Conservation (phyloP, 2,888 invertebrate species). For the Acronicta psi region DNA sequence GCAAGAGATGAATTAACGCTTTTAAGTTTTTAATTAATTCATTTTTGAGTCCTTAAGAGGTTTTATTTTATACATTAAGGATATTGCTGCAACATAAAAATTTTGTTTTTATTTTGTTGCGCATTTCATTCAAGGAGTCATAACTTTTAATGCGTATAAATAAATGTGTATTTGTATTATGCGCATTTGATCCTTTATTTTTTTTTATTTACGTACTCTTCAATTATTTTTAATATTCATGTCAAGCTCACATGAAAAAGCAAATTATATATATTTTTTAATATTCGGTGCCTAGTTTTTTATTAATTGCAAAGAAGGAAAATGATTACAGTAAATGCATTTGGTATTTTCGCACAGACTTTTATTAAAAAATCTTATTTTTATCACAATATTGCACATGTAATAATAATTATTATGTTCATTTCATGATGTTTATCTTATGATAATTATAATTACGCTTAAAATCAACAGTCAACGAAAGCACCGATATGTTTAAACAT, state of each 20-base stretch:
- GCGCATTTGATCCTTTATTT: background rate
- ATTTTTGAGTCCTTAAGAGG: conserved; percentile 19
- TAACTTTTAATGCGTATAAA: too few relatives aligned
- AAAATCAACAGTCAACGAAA: conserved; percentile 80
- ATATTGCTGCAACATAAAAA: background rate
- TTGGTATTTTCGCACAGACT: conserved; percentile 47
- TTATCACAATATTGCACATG: conserved; percentile 76
- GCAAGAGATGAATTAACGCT: conserved; percentile 44
- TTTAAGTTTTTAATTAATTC: conserved; percentile 44
- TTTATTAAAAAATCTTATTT: conserved; percentile 74
- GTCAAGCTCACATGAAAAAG: too few relatives aligned
- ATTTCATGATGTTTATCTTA: conserved; percentile 50
- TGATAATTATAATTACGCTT: conserved; percentile 54
- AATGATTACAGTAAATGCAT: conserved; percentile 13
- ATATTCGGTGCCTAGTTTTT: too few relatives aligned
- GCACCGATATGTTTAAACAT: conserved; percentile 76
- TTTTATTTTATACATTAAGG: conserved; percentile 25
- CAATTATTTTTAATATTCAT: too few relatives aligned
- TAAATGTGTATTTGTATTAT: too few relatives aligned
- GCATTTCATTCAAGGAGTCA: too few relatives aligned
- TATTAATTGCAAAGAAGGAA: too few relatives aligned
- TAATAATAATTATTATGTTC: conserved; percentile 60
- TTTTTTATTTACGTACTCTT: background rate
- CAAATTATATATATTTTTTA: too few relatives aligned
- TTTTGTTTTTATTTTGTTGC: background rate